phyloP scores from a whole-genome alignment of 2,888 invertebrate species.

The Abscondita cerata region DNA sequence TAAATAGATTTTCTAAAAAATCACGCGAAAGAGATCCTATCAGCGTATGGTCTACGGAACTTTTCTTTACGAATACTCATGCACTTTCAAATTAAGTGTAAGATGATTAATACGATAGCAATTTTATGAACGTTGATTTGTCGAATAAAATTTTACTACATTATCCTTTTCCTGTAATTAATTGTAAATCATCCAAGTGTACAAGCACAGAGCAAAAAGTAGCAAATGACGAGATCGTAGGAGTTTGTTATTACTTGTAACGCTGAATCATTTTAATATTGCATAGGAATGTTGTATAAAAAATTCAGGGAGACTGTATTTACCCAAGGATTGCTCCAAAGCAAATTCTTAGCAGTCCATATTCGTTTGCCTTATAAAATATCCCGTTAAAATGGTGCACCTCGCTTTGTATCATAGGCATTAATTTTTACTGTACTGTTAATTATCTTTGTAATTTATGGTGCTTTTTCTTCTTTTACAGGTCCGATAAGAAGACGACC shows the following conservation, averaged over 20 bases:
- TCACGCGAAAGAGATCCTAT: too few relatives aligned
- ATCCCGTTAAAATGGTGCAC: constrained; percentile 21
- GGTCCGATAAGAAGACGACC: constrained; percentile 90
- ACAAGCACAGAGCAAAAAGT: too few relatives aligned
- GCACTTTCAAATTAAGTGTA: too few relatives aligned
- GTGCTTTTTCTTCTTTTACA: constrained; percentile 52
- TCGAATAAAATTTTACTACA: too few relatives aligned
- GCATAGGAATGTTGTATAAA: constrained; percentile 26
- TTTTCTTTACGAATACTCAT: too few relatives aligned
- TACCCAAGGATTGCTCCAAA: constrained; percentile 19
- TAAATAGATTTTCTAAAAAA: too few relatives aligned
- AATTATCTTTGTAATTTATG: constrained; percentile 24
- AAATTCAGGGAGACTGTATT: constrained; percentile 24
- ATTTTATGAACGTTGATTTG: too few relatives aligned
- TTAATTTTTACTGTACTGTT: constrained; percentile 25
- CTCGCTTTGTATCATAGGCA: constrained; percentile 20
- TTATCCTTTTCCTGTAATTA: too few relatives aligned
- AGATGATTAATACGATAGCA: too few relatives aligned
- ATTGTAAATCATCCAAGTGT: too few relatives aligned
- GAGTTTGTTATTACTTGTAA: constrained; percentile 23
- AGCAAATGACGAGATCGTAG: not conserved
- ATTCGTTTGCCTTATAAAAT: constrained; percentile 19
- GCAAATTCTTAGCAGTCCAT: constrained; percentile 27
- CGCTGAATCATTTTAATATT: constrained; percentile 28
- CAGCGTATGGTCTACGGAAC: too few relatives aligned